Evolutionary conservation across 2,797 vertebrate genomes (phyloP).

Genomic region (Lindbergichthys nudifrons): DNA sequence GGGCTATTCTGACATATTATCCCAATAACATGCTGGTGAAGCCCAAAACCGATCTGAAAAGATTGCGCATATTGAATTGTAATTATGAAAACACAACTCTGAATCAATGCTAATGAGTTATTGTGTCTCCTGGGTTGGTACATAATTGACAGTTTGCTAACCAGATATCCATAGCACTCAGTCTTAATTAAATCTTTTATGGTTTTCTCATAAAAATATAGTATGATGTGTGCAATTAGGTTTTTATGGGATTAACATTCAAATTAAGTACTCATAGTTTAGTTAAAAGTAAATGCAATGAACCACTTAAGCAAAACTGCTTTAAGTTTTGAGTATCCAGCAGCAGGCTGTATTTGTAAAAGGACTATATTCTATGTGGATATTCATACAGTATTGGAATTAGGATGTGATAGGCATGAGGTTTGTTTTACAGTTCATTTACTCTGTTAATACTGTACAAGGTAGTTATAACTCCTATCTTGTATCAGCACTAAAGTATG

Average conservation of each 20-base stretch:
- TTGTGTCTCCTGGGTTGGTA: background rate
- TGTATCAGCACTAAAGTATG: constrained; percentile 50
- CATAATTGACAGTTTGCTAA: background rate
- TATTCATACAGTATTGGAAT: background rate
- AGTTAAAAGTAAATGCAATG: background rate
- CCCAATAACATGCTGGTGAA: background rate
- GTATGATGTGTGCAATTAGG: background rate
- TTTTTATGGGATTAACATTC: background rate
- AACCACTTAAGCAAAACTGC: background rate
- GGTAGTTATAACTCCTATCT: constrained; percentile 35
- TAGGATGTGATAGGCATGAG: constrained; percentile 12
- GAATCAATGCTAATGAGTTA: background rate
- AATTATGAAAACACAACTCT: background rate
- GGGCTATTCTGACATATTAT: too few relatives aligned
- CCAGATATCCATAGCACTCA: background rate
- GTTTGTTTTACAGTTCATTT: constrained; percentile 53
- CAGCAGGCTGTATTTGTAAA: background rate
- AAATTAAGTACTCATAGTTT: background rate
- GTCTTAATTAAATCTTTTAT: background rate
- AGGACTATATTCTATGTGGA: constrained; percentile 4
- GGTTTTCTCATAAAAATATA: background rate
- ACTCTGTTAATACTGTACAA: constrained; percentile 46
- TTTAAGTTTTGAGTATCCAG: background rate
- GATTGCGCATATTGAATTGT: background rate
- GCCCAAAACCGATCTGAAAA: background rate